Evolutionary conservation across 1,140 invertebrate genomes (phyloP).

Genomic region (Bombus pascuorum): DNA sequence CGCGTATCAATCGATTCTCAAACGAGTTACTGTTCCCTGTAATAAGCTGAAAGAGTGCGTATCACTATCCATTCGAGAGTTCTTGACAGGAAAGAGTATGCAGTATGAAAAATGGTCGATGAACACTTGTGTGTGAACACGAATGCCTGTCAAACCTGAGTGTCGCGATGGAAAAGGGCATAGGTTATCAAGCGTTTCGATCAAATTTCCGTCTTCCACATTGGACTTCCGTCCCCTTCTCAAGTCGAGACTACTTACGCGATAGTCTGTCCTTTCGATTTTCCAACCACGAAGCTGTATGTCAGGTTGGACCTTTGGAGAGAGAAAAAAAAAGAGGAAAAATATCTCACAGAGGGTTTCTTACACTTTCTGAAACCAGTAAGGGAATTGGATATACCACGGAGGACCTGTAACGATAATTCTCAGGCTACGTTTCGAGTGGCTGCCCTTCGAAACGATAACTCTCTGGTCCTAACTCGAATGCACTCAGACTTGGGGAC

Average conservation of each 20-base stretch:
- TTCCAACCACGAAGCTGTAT: background rate
- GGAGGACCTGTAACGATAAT: slow-evolving; percentile 10
- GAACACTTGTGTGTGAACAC: slow-evolving; percentile 44
- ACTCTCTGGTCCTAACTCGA: slow-evolving; percentile 1
- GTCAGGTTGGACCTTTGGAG: background rate
- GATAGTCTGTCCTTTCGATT: slow-evolving; percentile 32
- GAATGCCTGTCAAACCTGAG: slow-evolving; percentile 47
- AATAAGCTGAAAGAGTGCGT: slow-evolving; percentile 30
- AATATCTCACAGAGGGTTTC: background rate
- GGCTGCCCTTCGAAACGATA: background rate
- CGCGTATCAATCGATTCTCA: slow-evolving; percentile 8
- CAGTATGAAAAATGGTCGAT: slow-evolving; percentile 56
- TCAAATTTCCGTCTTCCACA: slow-evolving; percentile 59
- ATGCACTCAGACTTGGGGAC: background rate
- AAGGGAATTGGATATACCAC: background rate
- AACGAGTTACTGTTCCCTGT: slow-evolving; percentile 9
- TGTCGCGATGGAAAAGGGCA: slow-evolving; percentile 63
- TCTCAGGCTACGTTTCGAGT: slow-evolving; percentile 10
- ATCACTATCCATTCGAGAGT: background rate
- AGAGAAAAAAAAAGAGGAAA: background rate
- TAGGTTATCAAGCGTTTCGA: slow-evolving; percentile 68
- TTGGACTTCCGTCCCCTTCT: slow-evolving; percentile 35
- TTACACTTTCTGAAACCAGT: background rate
- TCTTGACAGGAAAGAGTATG: slow-evolving; percentile 57
- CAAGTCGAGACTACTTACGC: slow-evolving; percentile 34